A percentile compares a stretch with the other conserved stretches of the same genome.
These are phyloP conservation scores for Cladopsammia gracilis DNA, from an alignment of 64 coral and sea anemone species.

Conservation along the genomic window DNA sequence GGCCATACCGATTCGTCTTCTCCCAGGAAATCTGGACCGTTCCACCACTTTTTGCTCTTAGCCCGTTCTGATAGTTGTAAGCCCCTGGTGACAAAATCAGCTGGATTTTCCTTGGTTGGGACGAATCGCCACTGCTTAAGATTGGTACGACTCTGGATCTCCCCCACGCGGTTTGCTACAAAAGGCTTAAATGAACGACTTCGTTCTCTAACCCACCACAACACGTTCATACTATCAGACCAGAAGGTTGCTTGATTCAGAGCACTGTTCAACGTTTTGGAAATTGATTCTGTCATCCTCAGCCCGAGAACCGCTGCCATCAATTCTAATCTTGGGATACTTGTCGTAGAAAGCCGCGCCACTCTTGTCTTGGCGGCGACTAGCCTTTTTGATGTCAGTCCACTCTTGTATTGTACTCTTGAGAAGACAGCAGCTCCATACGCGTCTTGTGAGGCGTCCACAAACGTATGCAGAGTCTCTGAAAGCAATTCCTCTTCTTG, in stretches of 20 bases:
- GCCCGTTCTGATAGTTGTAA: background rate
- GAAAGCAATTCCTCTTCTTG: conserved; percentile 39
- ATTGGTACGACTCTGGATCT: conserved; percentile 16
- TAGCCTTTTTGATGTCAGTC: conserved; percentile 7
- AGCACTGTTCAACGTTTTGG: background rate
- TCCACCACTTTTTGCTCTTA: conserved; percentile 13
- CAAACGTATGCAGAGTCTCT: conserved; percentile 33
- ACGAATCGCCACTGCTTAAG: conserved; percentile 44
- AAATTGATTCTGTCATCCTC: conserved; percentile 14
- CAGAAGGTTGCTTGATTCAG: conserved; percentile 27
- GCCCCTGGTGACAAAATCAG: conserved; percentile 56
- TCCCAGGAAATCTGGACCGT: conserved; percentile 3
- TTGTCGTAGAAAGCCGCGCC: conserved; percentile 25
- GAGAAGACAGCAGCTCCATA: conserved; percentile 55
- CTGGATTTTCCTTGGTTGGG: conserved; percentile 55
- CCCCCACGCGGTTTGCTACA: conserved; percentile 46
- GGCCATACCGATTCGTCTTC: background rate
- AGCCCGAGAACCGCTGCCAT: conserved; percentile 59
- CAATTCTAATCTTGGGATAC: conserved; percentile 46
- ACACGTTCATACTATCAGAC: conserved; percentile 57
- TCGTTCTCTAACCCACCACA: conserved; percentile 48
- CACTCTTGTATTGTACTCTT: conserved; percentile 33
- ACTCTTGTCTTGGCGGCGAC: conserved; percentile 58
- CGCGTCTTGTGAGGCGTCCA: conserved; percentile 16
- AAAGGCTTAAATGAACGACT: conserved; percentile 43